Evolutionary conservation across 2,113 vertebrate genomes (phyloP), one percentile per base, ranked within the genome.

Genomic region (Cavia aperea): DNA sequence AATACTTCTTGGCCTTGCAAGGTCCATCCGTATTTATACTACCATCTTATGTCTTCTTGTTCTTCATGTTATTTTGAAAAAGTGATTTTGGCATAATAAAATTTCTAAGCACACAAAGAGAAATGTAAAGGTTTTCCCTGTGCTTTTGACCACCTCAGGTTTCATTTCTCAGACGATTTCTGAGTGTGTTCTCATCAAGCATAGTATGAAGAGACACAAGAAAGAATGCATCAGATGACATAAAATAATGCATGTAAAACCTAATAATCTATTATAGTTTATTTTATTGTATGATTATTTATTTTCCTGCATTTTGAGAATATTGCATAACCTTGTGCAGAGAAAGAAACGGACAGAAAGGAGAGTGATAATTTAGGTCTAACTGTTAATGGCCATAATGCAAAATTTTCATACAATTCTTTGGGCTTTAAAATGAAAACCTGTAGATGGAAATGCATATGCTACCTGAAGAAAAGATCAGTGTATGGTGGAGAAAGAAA

Each of bases 1-100:
- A 83, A 63, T 94, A 81, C 75, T 87, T 84, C 68, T 43, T 94
- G 39, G 4, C 43, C 85, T 93, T 81, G 63, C 5, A 79, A 93
- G 43, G 81, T 36, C 23, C 14, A 56, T 10, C 23, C 81, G 86
- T 92, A 33, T 68, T 93, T 73, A 72, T 63, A 26, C 56, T 88
- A 86, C 6, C 4, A 23, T 43, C 84, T 92, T 81, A 77, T 60
- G 11, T 46, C 1, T 0, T 58, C 4, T 62, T 12, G 13, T 39
- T 78, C 19, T 9, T 73, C 31, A 21, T 11, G 49, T 77, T 65
- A n/a, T 62, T 91, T 66, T 60, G 75, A 14, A 90, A 93, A 88
- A 63, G 88, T n/a, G 36, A 23, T 68, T 93, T 93, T 66, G 54
- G 11, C 75, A 56, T 49, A 90, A 94, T 87, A 73, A 63, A 65